Evolutionary conservation across 2,113 vertebrate genomes (phyloP).

Genomic region (Perognathus longimembris): DNA sequence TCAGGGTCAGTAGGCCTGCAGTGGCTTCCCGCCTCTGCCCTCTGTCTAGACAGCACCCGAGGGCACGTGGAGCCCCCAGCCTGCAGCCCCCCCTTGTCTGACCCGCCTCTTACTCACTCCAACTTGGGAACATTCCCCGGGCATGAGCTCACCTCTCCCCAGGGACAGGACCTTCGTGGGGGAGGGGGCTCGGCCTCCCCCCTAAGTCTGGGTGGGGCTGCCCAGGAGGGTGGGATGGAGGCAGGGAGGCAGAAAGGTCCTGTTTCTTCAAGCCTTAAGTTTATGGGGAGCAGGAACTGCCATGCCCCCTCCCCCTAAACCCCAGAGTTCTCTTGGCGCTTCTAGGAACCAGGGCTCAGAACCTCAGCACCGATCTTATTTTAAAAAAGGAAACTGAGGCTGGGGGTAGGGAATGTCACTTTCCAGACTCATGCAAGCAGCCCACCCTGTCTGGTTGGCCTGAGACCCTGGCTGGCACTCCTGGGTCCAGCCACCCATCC

Average conservation of each 20-base stretch:
- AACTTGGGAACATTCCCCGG: constrained; percentile 80
- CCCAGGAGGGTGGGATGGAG: neutral
- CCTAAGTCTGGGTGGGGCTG: neutral
- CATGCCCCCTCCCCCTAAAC: neutral
- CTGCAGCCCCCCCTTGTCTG: constrained; percentile 63
- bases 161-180: constrained; percentile 71
- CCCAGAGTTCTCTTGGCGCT: neutral
- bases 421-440: neutral
- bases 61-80: constrained; percentile 66
- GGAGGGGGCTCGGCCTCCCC: constrained; percentile 75
- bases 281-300: neutral
- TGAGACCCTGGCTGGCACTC: neutral
- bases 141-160: constrained; percentile 83
- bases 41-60: constrained; percentile 73
- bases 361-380: neutral
- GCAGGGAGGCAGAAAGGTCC: neutral
- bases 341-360: neutral
- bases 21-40: constrained; percentile 64
- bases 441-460: neutral
- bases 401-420: neutral
- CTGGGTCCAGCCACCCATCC: neutral
- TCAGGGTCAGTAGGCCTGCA: constrained; percentile 43
- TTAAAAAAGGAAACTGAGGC: constrained; percentile 55
- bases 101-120: constrained; percentile 81
- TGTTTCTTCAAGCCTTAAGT: neutral